These are phyloP conservation scores for Saguinus imperator DNA, from an alignment of 2,113 vertebrate genomes.

Conservation along the genomic window DNA sequence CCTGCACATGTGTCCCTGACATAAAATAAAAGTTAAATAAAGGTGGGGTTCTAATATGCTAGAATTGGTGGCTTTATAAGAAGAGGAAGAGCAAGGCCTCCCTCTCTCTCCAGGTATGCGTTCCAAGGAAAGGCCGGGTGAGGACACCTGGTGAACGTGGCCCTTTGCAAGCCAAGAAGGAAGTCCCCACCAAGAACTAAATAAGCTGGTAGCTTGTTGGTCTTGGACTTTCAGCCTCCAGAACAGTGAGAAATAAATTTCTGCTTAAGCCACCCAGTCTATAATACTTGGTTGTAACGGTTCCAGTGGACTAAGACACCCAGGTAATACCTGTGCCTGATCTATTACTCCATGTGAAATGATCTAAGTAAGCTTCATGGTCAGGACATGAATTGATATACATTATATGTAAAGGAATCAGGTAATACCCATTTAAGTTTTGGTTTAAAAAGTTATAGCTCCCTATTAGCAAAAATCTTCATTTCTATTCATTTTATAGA, in stretches of 20 bases:
- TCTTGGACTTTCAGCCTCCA: background rate
- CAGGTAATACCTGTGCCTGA: background rate
- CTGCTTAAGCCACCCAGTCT: background rate
- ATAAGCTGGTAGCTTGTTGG: too few relatives aligned
- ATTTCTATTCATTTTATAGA: background rate
- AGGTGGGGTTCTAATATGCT: background rate
- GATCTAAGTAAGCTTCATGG: background rate
- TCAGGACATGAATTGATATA: background rate
- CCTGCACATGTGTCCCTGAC: too few relatives aligned
- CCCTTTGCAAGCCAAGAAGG: background rate
- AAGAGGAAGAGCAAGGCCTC: background rate
- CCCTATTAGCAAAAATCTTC: background rate
- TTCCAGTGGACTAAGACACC: background rate
- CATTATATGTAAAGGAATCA: background rate
- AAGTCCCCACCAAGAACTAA: background rate
- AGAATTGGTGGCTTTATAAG: background rate
- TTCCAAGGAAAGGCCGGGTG: too few relatives aligned
- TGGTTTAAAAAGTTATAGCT: background rate
- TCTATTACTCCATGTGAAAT: background rate
- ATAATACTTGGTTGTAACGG: background rate
- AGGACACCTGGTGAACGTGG: background rate
- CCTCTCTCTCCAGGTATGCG: rapidly evolving
- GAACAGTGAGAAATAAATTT: background rate
- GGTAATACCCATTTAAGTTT: background rate
- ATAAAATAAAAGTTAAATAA: too few relatives aligned